phyloP scores from a whole-genome alignment of 2,797 vertebrate genomes.

The Clarias laeviceps region DNA sequence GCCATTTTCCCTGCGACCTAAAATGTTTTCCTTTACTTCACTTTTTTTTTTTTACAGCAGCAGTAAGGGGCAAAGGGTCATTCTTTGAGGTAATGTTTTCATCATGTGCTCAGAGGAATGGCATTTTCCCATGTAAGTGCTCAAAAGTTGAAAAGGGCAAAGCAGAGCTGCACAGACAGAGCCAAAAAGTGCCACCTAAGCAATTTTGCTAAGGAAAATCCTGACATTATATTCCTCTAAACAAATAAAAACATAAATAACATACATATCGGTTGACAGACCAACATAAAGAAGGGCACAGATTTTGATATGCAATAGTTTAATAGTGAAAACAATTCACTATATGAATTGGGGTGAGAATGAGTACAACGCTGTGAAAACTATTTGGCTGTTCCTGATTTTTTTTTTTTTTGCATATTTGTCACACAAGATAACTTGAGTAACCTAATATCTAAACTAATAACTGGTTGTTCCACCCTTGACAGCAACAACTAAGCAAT shows the following conservation, averaged over 20 bases:
- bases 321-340: too few species aligned
- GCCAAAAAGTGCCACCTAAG: conserved; percentile 38
- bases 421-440: too few species aligned
- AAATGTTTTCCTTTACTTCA: conserved; percentile 80
- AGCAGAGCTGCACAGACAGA: conserved; percentile 38
- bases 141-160: conserved; percentile 65
- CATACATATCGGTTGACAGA: neutral
- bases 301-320: too few species aligned
- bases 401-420: too few species aligned
- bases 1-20: conserved; percentile 77
- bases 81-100: conserved; percentile 86
- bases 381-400: too few species aligned
- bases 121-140: conserved; percentile 84
- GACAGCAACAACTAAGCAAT: too few species aligned
- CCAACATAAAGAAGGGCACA: too few species aligned
- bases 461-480: too few species aligned
- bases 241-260: conserved; percentile 21
- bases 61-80: conserved; percentile 74
- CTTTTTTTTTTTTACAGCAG: conserved; percentile 56
- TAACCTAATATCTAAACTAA: too few species aligned
- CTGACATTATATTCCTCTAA: conserved; percentile 16
- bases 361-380: too few species aligned
- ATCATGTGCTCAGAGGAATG: conserved; percentile 83
- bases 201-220: conserved; percentile 15
- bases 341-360: too few species aligned